These are phyloP conservation scores for Euschistus heros DNA, from an alignment of 1,140 invertebrate species.

Conservation along the genomic window DNA sequence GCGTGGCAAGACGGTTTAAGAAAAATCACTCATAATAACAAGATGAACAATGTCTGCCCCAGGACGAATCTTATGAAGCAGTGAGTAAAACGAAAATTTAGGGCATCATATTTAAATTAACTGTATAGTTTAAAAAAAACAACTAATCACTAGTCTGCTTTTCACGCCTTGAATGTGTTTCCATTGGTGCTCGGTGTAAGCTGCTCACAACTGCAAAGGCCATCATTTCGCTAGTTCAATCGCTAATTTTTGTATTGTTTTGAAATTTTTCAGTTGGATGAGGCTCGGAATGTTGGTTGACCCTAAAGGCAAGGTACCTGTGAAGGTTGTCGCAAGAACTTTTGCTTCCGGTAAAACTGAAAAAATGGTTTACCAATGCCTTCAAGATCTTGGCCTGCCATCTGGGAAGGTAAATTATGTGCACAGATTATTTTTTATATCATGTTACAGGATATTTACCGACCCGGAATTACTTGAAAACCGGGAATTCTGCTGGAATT, in stretches of 20 bases:
- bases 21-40: conserved; percentile 90
- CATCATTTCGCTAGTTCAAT: not conserved
- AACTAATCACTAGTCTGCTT: conserved; percentile 4
- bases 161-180: conserved; percentile 3
- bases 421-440: not conserved
- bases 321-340: conserved; percentile 91
- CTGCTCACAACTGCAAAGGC: not conserved
- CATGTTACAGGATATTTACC: no score
- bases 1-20: conserved; percentile 84
- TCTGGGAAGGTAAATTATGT: conserved; percentile 69
- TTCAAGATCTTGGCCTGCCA: conserved; percentile 85
- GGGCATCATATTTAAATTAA: not conserved
- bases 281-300: conserved; percentile 85
- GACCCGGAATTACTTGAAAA: no score
- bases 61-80: conserved; percentile 94
- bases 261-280: conserved; percentile 78
- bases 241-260: not conserved
- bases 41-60: conserved; percentile 92
- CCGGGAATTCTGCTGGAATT: no score
- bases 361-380: conserved; percentile 94
- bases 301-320: conserved; percentile 89
- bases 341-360: conserved; percentile 98
- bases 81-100: conserved; percentile 53
- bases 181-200: conserved; percentile 3
- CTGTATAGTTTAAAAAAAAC: not conserved